Evolutionary conservation across 2,888 invertebrate genomes (phyloP), one percentile per base, ranked within the genome.

Genomic region (Drosophila sordidapex): DNA sequence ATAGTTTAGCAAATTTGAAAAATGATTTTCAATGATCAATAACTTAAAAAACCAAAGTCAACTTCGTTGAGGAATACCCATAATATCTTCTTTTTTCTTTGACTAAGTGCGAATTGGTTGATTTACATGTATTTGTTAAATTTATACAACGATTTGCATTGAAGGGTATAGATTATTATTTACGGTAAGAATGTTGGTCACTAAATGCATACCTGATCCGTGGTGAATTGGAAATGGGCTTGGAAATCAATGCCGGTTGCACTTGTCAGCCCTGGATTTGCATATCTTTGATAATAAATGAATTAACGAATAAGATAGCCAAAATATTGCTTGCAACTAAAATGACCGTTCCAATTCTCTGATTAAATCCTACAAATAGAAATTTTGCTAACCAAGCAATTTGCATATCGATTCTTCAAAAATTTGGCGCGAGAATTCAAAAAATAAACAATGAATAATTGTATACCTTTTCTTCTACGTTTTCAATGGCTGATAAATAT

Each of bases 221-320:
- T 76, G 81, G 79, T 81, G 81, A 72, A 82, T 21, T 82, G 80
- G 81, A 81, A 82, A 15, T 21, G 18, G 18, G 15, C 33, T 52
- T 74, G 71, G 64, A 74, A 77, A 11, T 27, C 27, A n/a, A n/a
- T 59, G 64, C 81, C 81, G 80, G 81, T 61, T 0, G 36, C 48
- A 40, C n/a, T 66, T 65, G 70, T 29, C 48, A 52, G 49, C 66
- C 46, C 56, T 49, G 43, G 38, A 57, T 40, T 46, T 27, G 48
- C 25, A 21, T 3, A n/a, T 51, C 31, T 59, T 40, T 35, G 11
- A 48, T 18, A 51, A 46, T 36, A 54, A 62, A 58, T 61, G 27
- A 25, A 43, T 8, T 5, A 18, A 25, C 11, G 27, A 25, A 18
- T 48, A 43, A 0, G 4, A 27, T 35, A 0, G 25, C 25, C 8